Evolutionary conservation across 2,888 invertebrate genomes (phyloP), one percentile per base, ranked within the genome.

Genomic region (Siphlonurus alternatus): DNA sequence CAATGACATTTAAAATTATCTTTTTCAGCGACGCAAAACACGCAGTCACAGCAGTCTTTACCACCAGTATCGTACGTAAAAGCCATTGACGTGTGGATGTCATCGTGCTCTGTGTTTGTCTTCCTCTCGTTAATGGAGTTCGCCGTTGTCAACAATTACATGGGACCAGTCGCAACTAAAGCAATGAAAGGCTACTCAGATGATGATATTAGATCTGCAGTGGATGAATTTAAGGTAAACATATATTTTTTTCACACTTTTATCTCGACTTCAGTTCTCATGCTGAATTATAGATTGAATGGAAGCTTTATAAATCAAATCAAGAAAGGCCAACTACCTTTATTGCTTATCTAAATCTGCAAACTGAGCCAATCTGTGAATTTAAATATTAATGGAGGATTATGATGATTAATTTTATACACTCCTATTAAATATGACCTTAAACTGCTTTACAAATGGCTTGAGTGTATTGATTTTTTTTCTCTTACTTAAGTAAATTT

Each of bases 11-110:
- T n/a, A n/a, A n/a, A n/a, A n/a, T n/a, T n/a, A 65, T 68, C 65
- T 64, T 61, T 70, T 70, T 20, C 75, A 88, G 93, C 93, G 18
- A 93, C 93, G 22, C 93, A 93, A 79, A 93, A 92, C 75, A 92
- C 93, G 0, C 93, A 93, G 72, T 92, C 93, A 0, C 92, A 93
- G 73, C 88, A 92, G 71, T 89, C 87, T 19, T 78, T 93, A 68
- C 93, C 93, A 0, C 91, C 93, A 0, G 93, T 93, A 0, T 93
- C 93, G 0, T 93, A 93, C 75, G 91, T 93, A 0, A 93, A 93
- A 76, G 93, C 93, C 0, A 92, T 93, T 63, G 93, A 93, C 73
- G 88, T 91, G 0, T 93, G 90, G 90, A 93, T 91, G 92, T 92
- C 90, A 0, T 90, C 89, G 0, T 93, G 91, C 74, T 91, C 92